Percentiles rank a stretch among this genome's conserved stretches.
Conservation (phyloP, 2,888 invertebrate genomes). For the Caenorhabditis sp. region DNA sequence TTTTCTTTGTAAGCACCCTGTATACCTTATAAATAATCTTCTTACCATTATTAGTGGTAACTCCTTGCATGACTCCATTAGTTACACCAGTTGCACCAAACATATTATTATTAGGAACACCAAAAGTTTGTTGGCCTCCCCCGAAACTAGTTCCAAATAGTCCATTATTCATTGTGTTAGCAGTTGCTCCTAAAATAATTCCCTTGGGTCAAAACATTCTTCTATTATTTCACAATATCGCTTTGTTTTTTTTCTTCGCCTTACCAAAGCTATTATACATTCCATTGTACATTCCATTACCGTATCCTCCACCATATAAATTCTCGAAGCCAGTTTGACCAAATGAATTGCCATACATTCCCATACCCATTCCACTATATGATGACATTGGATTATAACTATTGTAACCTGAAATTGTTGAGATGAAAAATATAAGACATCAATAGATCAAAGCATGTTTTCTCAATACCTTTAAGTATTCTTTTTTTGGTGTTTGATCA, state of each 20-base stretch:
- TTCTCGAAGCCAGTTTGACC: not conserved
- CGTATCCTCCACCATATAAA: not conserved
- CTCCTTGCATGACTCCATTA: not conserved
- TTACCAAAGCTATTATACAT: not conserved
- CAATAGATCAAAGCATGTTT: too few relatives aligned
- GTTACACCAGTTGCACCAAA: not conserved
- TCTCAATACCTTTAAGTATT: too few relatives aligned
- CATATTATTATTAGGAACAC: not conserved
- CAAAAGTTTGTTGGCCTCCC: not conserved
- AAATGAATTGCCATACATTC: not conserved
- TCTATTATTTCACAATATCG: too few relatives aligned
- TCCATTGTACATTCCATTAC: not conserved
- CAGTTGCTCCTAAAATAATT: not conserved
- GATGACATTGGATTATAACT: not conserved
- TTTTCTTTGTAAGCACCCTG: too few relatives aligned
- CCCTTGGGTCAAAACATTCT: too few relatives aligned
- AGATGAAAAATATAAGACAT: too few relatives aligned
- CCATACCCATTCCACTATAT: not conserved
- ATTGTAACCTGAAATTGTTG: conserved; percentile 2
- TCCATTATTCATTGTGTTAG: conserved; percentile 1
- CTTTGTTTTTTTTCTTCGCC: too few relatives aligned
- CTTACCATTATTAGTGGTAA: not conserved
- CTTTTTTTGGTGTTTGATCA: too few relatives aligned
- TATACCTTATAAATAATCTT: too few relatives aligned
- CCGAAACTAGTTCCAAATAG: not conserved